Base-by-base conservation (phyloP, 2,888 invertebrate genomes). In the Caenorhabditis sp. region DNA sequence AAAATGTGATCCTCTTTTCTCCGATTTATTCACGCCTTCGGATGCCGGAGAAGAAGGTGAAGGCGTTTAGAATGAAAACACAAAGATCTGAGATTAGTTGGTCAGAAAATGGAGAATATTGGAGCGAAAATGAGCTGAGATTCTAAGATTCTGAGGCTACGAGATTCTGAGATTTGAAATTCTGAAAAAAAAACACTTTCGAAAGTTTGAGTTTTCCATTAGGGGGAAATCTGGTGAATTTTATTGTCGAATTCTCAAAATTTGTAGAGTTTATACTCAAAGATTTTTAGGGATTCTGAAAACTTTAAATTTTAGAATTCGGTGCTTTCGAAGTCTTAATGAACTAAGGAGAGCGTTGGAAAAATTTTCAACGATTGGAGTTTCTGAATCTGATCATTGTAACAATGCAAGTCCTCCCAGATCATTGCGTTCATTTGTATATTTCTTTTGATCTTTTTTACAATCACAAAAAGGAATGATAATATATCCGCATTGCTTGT, bases 361-460 rank as follows among this genome's bases (percentile, higher is more conserved):
- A n/a, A n/a, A 44, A 14, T 16, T 44, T 12, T 44, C 47, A 47
- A 10, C n/a, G n/a, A 2, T 47, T 47, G n/a, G 2, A 38, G 12
- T 12, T 47, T 47, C 47, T 19, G 19, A 19, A 19, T 3, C 47
- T 47, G 47, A 47, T 47, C 47, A 47, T 19, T 47, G 47, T 19
- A 47, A 47, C 47, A 47, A 47, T n/a, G 14, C 26, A 26, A 12
- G 14, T 54, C 14, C 26, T 22, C 64, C 24, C 54, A 74, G 74
- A 74, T 74, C 74, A 74, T 26, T 64, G 19, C 24, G 74, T 64
- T 64, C 74, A 74, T 56, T 66, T n/a, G 35, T 47, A n/a, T n/a
- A 28, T 44, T 49, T 63, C 61, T 61, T 73, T 73, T 59, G 73
- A 73, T 73, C 51, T 73, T 73, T 63, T 73, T 58, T 70, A 24